These are phyloP conservation scores for Calvadosia cruxmelitensis DNA, from an alignment of 30 jellyfish, hydroid and myxozoan genomes.

Conservation along the genomic window DNA sequence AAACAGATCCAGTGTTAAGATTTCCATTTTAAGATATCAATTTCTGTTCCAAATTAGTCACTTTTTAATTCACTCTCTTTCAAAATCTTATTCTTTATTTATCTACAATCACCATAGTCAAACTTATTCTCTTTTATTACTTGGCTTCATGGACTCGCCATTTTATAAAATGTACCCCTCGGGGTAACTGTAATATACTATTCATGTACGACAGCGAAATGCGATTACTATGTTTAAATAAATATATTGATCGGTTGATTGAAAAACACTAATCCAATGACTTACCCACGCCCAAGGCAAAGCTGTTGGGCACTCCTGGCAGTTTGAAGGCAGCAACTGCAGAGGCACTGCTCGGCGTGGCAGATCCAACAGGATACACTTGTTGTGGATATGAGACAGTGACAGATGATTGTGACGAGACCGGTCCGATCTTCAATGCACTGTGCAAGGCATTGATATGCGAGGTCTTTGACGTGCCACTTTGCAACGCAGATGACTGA, in stretches of 20 bases:
- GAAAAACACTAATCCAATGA: neutral
- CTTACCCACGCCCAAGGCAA: neutral
- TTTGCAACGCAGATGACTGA: neutral
- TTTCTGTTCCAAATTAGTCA: no score
- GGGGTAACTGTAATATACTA: neutral
- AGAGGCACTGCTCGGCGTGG: conserved; percentile 11
- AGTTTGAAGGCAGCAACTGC: conserved; percentile 30
- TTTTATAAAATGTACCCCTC: neutral
- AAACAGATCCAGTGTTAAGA: no score
- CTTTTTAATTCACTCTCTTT: no score
- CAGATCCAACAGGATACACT: neutral
- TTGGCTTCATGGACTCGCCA: neutral
- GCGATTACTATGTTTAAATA: no score
- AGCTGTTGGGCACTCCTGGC: conserved; percentile 12
- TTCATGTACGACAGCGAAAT: no score
- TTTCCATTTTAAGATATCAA: no score
- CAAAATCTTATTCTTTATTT: no score
- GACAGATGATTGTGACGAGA: neutral
- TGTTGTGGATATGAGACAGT: neutral
- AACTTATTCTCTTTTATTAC: no score
- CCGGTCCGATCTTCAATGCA: neutral
- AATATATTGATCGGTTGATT: no score
- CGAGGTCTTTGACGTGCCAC: neutral
- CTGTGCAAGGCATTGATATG: neutral
- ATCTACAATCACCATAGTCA: no score